Evolutionary conservation across 2,113 vertebrate genomes (phyloP), one percentile per base, ranked within the genome.

Genomic region (Silurus glanis): DNA sequence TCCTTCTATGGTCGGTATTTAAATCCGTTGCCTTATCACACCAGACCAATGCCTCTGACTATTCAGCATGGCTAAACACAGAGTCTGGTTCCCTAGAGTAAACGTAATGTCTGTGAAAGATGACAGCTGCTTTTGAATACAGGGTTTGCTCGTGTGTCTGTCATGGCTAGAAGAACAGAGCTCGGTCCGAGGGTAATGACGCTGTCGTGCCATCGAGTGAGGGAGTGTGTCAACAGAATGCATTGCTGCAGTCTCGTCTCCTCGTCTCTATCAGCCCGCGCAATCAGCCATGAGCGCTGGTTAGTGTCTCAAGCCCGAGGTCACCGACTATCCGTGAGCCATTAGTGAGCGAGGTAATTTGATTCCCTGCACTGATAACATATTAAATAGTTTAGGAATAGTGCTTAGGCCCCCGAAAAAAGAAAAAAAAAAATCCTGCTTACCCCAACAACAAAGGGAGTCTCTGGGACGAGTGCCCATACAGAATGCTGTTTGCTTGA

Each of bases 181-280:
- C 72, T 86, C 80, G 12, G 87, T 86, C 89, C 84, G 74, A 37
- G 83, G 87, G 89, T 92, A 91, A 93, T 89, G 88, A 90, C 89
- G 86, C 90, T 84, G 58, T 89, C 62, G 49, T 83, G 82, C 61
- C 14, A 66, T 71, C 28, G 28, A 86, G 85, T 76, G 49, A 79
- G 62, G 49, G 16, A 47, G 78, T 45, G 28, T 81, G 83, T 85
- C 84, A 84, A 87, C 59, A 69, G 47, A 69, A 87, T 25, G 81
- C 82, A 86, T 28, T 49, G 62, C 75, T 47, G 89, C 89, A 86
- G 85, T 64, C 85, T 88, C 47, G 58, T 80, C 56, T 5, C 64
- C 83, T 61, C 37, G n/a, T 76, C 86, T 83, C 66, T 85, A 87
- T 89, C 89, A 86, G 76, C 71, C 64, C 67, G 37, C 53, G 84